Conservation (phyloP, 1,140 invertebrate species). For the Drosophila paulistorum region DNA sequence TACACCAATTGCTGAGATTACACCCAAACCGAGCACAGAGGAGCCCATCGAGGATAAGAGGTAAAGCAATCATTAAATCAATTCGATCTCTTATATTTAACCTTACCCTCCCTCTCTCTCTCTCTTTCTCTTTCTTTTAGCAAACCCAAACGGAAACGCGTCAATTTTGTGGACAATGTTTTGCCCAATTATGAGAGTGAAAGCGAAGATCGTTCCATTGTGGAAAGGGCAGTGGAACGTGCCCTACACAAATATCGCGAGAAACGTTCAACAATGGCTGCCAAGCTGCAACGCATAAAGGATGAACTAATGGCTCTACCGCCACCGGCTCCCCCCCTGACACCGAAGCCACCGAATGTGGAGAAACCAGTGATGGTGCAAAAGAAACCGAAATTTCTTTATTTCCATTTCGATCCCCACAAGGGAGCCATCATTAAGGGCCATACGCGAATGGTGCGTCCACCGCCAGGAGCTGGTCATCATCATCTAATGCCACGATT, state of each 20-base stretch:
- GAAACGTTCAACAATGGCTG: constrained; percentile 35
- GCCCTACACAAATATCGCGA: constrained; percentile 40
- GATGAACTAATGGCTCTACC: constrained; percentile 57
- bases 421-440: constrained; percentile 51
- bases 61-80: constrained; percentile 12
- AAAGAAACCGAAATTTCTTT: constrained; percentile 63
- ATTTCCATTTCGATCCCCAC: constrained; percentile 54
- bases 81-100: not conserved
- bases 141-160: constrained; percentile 69
- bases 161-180: constrained; percentile 75
- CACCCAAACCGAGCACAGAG: constrained; percentile 9
- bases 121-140: constrained; percentile 28
- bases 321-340: constrained; percentile 49
- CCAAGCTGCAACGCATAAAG: constrained; percentile 42
- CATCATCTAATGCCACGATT: constrained; percentile 42
- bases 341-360: constrained; percentile 43
- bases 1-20: not conserved
- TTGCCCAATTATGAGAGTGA: constrained; percentile 73
- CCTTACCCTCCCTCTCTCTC: too few relatives aligned
- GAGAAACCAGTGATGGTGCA: constrained; percentile 58
- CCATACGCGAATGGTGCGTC: constrained; percentile 33
- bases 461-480: not conserved
- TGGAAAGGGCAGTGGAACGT: constrained; percentile 50
- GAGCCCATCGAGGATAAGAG: constrained; percentile 48
- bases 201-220: constrained; percentile 62